Conservation (phyloP, 2,888 invertebrate genomes). For the Rotaria sp. region DNA sequence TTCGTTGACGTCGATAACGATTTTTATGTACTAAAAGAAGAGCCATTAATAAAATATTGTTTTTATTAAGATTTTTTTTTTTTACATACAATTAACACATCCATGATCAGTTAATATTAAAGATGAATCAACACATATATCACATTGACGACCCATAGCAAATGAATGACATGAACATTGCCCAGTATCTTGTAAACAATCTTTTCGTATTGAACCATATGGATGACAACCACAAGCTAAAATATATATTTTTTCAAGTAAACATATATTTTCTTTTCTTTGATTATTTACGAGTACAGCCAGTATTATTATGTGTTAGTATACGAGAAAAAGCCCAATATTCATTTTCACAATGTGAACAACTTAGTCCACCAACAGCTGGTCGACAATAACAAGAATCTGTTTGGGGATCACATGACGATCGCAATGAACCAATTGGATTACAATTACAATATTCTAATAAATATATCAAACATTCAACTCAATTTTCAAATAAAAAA, state of each 20-base stretch:
- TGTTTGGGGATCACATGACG: neutral
- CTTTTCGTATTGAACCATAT: neutral
- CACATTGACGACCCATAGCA: neutral
- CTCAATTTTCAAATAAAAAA: too few species aligned
- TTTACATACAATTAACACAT: conserved; percentile 8
- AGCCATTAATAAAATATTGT: neutral
- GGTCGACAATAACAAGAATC: conserved; percentile 2
- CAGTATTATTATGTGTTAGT: conserved; percentile 9
- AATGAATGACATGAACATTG: neutral
- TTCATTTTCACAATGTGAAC: conserved; percentile 27
- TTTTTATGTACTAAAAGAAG: neutral
- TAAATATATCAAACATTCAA: too few species aligned
- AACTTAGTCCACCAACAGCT: neutral
- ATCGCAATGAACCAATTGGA: neutral
- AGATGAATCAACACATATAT: neutral
- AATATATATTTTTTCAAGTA: neutral
- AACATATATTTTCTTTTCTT: neutral
- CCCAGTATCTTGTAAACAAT: neutral
- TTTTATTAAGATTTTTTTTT: too few species aligned
- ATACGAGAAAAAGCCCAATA: conserved; percentile 26
- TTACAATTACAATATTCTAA: conserved; percentile 1
- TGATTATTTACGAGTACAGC: neutral
- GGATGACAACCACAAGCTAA: conserved; percentile 29
- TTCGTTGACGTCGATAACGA: neutral
- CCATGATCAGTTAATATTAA: neutral